Evolutionary conservation across 2,888 invertebrate species (phyloP).

Genomic region (Invenusta paracnida): DNA sequence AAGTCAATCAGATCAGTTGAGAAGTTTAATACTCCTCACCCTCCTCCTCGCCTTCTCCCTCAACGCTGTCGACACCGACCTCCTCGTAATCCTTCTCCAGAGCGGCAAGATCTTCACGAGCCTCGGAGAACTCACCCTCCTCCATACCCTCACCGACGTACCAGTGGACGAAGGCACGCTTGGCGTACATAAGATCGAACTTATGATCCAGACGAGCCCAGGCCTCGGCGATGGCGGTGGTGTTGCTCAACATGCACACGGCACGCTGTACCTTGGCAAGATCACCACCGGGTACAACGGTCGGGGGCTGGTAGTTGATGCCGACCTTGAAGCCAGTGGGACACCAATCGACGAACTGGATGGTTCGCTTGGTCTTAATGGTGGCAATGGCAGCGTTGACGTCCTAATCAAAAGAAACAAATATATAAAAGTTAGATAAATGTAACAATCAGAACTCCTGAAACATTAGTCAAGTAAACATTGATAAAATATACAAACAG

Average conservation of each 20-base stretch:
- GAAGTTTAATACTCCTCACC: no score
- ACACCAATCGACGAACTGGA: constrained; percentile 76
- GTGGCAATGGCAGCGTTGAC: constrained; percentile 63
- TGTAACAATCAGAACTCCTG: no score
- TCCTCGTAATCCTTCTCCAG: background rate
- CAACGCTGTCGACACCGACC: no score
- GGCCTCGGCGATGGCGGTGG: constrained; percentile 62
- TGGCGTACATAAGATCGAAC: constrained; percentile 53
- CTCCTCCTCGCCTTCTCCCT: no score
- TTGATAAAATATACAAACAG: no score
- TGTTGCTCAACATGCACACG: constrained; percentile 62
- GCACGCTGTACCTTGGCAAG: constrained; percentile 65
- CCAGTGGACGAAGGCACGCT: constrained; percentile 57
- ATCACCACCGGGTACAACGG: constrained; percentile 68
- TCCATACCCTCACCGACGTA: constrained; percentile 59
- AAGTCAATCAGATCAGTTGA: no score
- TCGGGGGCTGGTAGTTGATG: constrained; percentile 63
- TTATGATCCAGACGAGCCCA: constrained; percentile 58
- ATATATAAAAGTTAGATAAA: no score
- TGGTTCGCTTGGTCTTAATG: constrained; percentile 81
- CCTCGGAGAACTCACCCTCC: background rate
- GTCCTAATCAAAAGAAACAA: no score
- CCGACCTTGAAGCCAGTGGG: constrained; percentile 72
- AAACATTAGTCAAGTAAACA: no score
- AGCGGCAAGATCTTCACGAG: background rate